Conservation (phyloP, 2,888 invertebrate genomes). For the Agonopterix heracliana region DNA sequence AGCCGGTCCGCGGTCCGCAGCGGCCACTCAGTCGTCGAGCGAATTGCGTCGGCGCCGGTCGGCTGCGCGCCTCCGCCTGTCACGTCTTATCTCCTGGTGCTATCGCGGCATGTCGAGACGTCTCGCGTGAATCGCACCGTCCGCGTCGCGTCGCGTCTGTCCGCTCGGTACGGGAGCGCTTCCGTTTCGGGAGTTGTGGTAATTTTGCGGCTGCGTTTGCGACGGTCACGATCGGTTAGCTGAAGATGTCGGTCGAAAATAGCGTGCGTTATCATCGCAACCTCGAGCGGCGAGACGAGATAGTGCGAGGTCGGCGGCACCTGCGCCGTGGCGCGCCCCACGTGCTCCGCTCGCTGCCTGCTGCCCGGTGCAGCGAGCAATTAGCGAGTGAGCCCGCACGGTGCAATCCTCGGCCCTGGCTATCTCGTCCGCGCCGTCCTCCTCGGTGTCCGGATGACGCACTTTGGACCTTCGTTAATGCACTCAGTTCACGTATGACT, state of each 20-base stretch:
- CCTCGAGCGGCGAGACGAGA: slow-evolving; percentile 69
- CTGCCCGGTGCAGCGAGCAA: slow-evolving; percentile 46
- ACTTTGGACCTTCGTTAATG: slow-evolving; percentile 16
- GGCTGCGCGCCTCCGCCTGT: slow-evolving; percentile 26
- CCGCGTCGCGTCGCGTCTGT: slow-evolving; percentile 21
- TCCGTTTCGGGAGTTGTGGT: slow-evolving; percentile 52
- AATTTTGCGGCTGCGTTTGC: slow-evolving; percentile 56
- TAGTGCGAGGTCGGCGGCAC: slow-evolving; percentile 72
- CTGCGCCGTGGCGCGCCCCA: slow-evolving; percentile 55
- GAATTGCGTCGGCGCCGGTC: slow-evolving; percentile 63
- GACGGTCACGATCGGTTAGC: slow-evolving; percentile 54
- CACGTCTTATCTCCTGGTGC: slow-evolving; percentile 18
- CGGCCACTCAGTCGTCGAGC: slow-evolving; percentile 66
- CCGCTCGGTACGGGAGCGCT: slow-evolving; percentile 21
- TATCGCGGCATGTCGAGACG: slow-evolving; percentile 22
- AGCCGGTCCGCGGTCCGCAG: slow-evolving; percentile 34
- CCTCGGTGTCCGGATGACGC: slow-evolving; percentile 13
- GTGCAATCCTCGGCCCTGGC: slow-evolving; percentile 12
- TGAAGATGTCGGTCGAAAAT: slow-evolving; percentile 56
- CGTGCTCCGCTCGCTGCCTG: slow-evolving; percentile 43
- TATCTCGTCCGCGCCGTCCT: slow-evolving; percentile 9
- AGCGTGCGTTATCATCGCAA: slow-evolving; percentile 71
- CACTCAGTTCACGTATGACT: slow-evolving; percentile 11
- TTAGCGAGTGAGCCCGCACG: slow-evolving; percentile 24
- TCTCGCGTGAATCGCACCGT: slow-evolving; percentile 30